Evolutionary conservation across 2,888 invertebrate species (phyloP).

Genomic region (Apantesis nais): DNA sequence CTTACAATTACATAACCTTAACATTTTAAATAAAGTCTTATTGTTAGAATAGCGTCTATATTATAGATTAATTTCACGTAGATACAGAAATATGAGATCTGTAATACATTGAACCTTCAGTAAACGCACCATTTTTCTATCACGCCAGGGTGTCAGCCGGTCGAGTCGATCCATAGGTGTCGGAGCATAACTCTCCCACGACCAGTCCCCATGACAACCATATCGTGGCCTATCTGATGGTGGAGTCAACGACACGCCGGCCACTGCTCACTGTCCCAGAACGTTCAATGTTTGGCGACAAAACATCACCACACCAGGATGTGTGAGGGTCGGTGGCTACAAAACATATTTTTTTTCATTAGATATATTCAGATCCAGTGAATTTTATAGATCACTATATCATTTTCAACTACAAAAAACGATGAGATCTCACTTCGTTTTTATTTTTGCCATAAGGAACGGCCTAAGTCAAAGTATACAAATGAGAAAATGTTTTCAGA

Average conservation of each 20-base stretch:
- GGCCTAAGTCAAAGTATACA: no score
- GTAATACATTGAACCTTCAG: no score
- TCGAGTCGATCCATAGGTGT: not conserved
- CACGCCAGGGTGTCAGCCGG: not conserved
- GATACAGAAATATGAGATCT: no score
- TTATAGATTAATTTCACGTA: no score
- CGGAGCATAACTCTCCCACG: not conserved
- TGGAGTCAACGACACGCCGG: conserved; percentile 1
- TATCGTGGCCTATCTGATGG: not conserved
- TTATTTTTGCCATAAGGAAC: not conserved
- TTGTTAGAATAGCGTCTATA: no score
- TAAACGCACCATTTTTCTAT: no score
- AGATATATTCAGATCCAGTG: not conserved
- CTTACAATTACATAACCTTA: no score
- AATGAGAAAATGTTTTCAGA: no score
- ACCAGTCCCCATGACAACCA: not conserved
- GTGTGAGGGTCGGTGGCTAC: not conserved
- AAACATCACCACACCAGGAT: not conserved
- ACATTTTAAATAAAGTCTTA: no score
- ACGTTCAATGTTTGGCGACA: conserved; percentile 1
- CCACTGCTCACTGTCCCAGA: conserved; percentile 5
- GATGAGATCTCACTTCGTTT: not conserved
- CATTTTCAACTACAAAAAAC: not conserved
- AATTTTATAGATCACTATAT: not conserved
- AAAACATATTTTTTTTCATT: conserved; percentile 2